These are phyloP conservation scores for Lepidurus packardi DNA, from an alignment of 1,140 invertebrate species.

Conservation along the genomic window DNA sequence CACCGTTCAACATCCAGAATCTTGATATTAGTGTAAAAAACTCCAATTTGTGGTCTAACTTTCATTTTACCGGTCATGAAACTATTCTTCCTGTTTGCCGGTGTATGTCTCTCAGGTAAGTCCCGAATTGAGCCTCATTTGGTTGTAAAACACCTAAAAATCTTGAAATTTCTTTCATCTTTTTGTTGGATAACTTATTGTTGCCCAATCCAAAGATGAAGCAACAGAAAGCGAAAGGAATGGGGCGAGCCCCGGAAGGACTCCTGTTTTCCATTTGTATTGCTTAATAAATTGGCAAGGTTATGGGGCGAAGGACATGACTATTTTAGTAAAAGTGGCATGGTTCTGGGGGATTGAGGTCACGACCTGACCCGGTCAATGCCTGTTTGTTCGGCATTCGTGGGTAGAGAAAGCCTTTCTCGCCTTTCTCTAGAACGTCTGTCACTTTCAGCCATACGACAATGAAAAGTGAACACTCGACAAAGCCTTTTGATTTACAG, in stretches of 20 bases:
- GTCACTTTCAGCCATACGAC: neutral
- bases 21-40: neutral
- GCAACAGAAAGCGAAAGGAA: neutral
- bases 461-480: no score
- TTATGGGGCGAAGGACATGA: neutral
- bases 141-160: no score
- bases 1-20: neutral
- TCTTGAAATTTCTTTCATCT: no score
- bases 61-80: neutral
- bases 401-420: neutral
- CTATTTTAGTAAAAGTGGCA: neutral
- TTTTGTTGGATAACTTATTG: no score
- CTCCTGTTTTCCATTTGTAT: neutral
- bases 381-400: neutral
- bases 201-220: neutral
- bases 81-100: neutral
- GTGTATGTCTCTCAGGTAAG: neutral
- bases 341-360: neutral
- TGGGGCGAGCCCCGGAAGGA: slow-evolving; percentile 9
- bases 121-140: neutral
- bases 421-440: neutral
- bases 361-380: neutral
- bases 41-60: neutral
- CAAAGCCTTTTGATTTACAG: no score
- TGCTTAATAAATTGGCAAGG: neutral